Evolutionary conservation across 2,113 vertebrate genomes (phyloP).

Genomic region (Arvicanthis niloticus): DNA sequence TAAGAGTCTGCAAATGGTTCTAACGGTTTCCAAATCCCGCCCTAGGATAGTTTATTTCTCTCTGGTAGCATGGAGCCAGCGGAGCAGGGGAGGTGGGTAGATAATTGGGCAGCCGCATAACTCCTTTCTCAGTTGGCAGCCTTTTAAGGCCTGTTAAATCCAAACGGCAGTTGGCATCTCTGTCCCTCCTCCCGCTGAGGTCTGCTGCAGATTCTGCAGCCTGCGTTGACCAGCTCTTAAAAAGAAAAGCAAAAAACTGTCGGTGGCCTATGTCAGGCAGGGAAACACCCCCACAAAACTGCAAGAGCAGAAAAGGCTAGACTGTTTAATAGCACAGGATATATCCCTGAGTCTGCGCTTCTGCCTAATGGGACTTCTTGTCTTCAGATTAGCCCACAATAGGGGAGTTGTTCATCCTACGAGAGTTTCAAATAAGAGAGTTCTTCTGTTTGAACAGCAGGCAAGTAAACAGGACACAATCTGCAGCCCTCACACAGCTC

Average conservation of each 20-base stretch:
- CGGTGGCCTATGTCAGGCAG: background rate
- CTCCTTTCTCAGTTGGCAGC: conserved; percentile 71
- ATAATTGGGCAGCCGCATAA: conserved; percentile 57
- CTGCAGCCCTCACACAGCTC: background rate
- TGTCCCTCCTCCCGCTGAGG: conserved; percentile 42
- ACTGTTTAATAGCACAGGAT: background rate
- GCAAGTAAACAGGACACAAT: background rate
- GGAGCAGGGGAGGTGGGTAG: conserved; percentile 6
- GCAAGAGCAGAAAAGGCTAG: background rate
- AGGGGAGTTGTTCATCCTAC: background rate
- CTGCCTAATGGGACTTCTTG: background rate
- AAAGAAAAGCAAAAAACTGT: background rate
- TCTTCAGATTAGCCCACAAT: background rate
- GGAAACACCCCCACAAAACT: background rate
- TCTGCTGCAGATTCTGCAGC: background rate
- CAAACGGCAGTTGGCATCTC: conserved; percentile 36
- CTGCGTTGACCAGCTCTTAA: background rate
- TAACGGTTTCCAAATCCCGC: conserved; percentile 55
- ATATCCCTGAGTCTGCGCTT: background rate
- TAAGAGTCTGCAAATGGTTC: conserved; percentile 54
- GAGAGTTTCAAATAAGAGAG: conserved; percentile 10
- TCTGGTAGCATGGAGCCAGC: background rate
- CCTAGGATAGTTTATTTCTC: conserved; percentile 45
- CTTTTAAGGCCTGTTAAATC: conserved; percentile 68
- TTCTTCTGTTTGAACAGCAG: background rate